These are phyloP conservation scores for Platerodrilus igneus DNA, from an alignment of 2,888 invertebrate species.

Conservation along the genomic window DNA sequence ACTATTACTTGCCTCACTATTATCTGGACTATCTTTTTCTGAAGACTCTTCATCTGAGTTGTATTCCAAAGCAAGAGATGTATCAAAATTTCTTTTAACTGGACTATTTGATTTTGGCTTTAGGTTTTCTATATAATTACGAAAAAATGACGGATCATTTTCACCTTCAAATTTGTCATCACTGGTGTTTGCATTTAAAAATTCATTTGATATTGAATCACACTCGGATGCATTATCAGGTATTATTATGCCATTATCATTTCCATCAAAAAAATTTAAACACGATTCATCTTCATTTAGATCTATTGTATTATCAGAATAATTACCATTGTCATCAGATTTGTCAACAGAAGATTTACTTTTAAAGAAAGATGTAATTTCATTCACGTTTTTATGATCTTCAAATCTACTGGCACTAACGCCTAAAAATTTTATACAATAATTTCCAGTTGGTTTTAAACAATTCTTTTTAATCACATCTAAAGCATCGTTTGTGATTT, in stretches of 20 bases:
- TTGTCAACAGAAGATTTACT: conserved; percentile 34
- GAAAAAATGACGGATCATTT: conserved; percentile 35
- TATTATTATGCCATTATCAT: not conserved
- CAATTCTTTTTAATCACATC: conserved; percentile 60
- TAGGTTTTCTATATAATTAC: conserved; percentile 30
- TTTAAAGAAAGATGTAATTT: conserved; percentile 57
- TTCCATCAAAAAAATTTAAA: conserved; percentile 14
- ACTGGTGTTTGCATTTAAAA: no score
- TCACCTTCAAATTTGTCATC: no score
- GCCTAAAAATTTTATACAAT: conserved; percentile 64
- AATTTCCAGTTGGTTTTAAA: conserved; percentile 37
- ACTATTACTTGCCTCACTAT: no score
- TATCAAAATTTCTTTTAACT: conserved; percentile 34
- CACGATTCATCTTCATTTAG: conserved; percentile 12
- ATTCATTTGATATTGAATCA: conserved; percentile 19
- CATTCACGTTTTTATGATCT: conserved; percentile 55
- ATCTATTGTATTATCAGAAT: conserved; percentile 9
- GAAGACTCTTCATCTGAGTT: conserved; percentile 10
- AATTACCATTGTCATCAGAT: conserved; percentile 3
- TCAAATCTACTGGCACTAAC: conserved; percentile 79
- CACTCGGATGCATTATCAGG: conserved; percentile 7
- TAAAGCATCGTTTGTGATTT: conserved; percentile 62
- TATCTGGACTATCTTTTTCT: no score
- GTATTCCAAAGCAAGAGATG: conserved; percentile 33
- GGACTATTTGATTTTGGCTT: conserved; percentile 10